phyloP scores from a whole-genome alignment of 2,113 vertebrate genomes.

The Eptesicus fuscus region DNA sequence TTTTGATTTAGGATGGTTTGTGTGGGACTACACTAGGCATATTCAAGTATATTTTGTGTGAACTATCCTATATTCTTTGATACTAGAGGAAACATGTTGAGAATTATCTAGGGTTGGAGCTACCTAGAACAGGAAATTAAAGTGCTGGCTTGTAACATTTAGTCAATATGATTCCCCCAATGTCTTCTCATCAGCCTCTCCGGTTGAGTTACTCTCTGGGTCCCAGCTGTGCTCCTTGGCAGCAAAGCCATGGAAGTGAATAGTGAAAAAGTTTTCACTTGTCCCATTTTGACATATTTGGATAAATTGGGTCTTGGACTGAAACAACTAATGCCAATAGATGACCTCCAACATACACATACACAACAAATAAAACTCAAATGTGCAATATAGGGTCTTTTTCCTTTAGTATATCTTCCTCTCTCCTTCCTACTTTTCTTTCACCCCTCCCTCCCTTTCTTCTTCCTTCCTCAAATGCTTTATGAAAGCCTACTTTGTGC shows the following conservation, averaged over 20 bases:
- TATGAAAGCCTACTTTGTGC: background rate
- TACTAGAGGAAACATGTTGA: background rate
- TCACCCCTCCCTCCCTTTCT: accelerated
- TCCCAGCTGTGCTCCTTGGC: background rate
- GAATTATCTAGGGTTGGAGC: background rate
- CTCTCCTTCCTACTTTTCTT: background rate
- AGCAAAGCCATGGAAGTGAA: background rate
- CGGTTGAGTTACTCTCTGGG: background rate
- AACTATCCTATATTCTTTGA: background rate
- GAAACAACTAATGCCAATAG: background rate
- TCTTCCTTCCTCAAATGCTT: background rate
- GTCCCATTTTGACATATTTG: background rate
- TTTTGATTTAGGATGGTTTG: background rate
- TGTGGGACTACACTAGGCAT: background rate
- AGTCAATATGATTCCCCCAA: background rate
- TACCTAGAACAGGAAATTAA: constrained; percentile 23
- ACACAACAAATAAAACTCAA: background rate
- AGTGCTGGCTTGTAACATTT: background rate
- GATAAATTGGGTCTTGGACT: background rate
- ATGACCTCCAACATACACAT: background rate
- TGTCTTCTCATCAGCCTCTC: background rate
- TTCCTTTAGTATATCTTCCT: background rate
- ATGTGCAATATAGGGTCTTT: background rate
- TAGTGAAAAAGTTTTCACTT: background rate
- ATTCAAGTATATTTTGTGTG: background rate